Percentiles rank a stretch among this genome's conserved stretches.
Evolutionary conservation across 2,888 invertebrate genomes (phyloP).

Genomic region (Erpobdella octoculata): DNA sequence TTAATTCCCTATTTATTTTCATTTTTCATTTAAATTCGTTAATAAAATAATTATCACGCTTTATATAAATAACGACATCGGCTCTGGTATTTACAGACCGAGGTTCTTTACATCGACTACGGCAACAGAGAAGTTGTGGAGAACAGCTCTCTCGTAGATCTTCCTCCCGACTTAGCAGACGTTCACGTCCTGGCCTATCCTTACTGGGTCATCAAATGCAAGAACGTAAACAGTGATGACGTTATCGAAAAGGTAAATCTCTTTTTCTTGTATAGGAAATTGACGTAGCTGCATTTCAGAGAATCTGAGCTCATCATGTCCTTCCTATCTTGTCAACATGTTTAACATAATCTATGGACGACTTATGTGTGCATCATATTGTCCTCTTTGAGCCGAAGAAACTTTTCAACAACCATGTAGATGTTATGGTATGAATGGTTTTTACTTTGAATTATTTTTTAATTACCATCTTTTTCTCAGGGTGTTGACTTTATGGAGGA

Average conservation of each 20-base stretch:
- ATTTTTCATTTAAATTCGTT: not conserved
- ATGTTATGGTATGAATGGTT: too few species aligned
- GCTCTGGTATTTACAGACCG: not conserved
- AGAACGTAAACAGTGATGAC: slow-evolving; percentile 5
- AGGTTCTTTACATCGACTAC: slow-evolving; percentile 23
- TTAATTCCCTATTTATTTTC: not conserved
- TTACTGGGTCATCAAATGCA: slow-evolving; percentile 18
- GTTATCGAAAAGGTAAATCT: slow-evolving; percentile 14
- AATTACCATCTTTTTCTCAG: slow-evolving; percentile 2
- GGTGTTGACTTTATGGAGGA: slow-evolving; percentile 23
- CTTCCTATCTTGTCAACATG: too few species aligned
- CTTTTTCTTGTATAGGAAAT: not conserved
- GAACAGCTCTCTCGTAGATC: slow-evolving; percentile 8
- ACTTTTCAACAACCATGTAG: too few species aligned
- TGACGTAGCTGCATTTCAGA: too few species aligned
- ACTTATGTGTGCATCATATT: too few species aligned
- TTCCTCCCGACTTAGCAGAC: slow-evolving; percentile 16
- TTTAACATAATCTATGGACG: too few species aligned
- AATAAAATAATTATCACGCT: too few species aligned
- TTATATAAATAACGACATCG: too few species aligned
- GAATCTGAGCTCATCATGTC: too few species aligned
- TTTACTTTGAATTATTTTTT: not conserved
- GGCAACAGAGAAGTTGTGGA: slow-evolving; percentile 26
- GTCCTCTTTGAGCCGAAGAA: too few species aligned
- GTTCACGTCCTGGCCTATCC: slow-evolving; percentile 23